Base-by-base conservation (phyloP, 1,140 invertebrate species). In the Parapsyche elsis region DNA sequence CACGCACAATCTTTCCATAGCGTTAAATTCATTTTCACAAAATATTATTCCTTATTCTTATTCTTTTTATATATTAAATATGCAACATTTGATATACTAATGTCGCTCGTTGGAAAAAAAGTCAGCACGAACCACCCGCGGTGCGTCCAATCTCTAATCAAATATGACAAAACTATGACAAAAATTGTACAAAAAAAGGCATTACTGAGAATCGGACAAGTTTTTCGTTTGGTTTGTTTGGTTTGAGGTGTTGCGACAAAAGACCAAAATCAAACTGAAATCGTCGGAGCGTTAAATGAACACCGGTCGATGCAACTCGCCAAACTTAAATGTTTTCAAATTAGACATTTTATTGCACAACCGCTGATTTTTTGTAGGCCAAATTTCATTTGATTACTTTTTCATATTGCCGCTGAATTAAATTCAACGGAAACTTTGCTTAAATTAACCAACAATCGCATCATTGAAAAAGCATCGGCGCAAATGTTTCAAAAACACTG, bases 291-390 rank as follows among this genome's bases (percentile, higher is more conserved):
- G 64, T 24, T 67, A 67, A 67, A 67, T 67, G 64, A 67, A 24
- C 64, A 67, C 0, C 9, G 9, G 7, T 67, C 64, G 24, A 67
- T 67, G 64, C 64, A 67, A 67, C 64, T 53, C 23, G 64, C 64
- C 64, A 21, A 67, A 12, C 23, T 67, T 10, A 24, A 4, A n/a
- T 9, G 0, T 67, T 67, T 67, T 67, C 64, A 12, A 26, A 67
- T 67, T 67, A 24, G 24, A 67, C 64, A 30, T 23, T 24, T 67
- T 67, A 24, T 67, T 67, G 64, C 64, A 67, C 64, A 67, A 67
- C 24, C 9, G n/a, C 0, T 1, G n/a, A 4, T 10, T 67, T 67
- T 67, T 67, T 67, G 4, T 21, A 9, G 16, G 9, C 19, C 7
- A 38, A 38, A 61, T 12, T 26, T 67, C 64, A n/a, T 12, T 67